These are phyloP conservation scores for Platysternon megacephalum DNA, from an alignment of 2,113 vertebrate genomes.

Conservation along the genomic window DNA sequence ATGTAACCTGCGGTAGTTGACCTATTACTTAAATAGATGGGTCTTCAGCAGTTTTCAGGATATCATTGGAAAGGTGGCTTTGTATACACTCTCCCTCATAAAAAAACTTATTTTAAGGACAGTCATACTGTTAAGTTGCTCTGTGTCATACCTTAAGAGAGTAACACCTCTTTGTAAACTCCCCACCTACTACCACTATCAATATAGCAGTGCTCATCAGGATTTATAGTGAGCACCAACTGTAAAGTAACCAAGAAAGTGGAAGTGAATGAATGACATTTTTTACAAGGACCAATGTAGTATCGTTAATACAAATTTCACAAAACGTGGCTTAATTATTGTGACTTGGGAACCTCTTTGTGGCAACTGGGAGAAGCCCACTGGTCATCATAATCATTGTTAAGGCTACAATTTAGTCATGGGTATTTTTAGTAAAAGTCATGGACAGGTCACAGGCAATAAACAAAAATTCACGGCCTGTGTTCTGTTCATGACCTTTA, in stretches of 20 bases:
- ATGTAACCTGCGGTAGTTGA: not conserved
- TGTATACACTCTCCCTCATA: not conserved
- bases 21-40: not conserved
- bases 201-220: not conserved
- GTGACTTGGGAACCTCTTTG: not conserved
- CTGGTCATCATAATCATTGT: no score
- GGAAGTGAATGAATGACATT: not conserved
- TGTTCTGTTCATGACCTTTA: no score
- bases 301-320: not conserved
- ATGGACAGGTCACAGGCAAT: no score
- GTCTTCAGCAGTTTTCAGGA: not conserved
- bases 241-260: not conserved
- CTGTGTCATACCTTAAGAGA: not conserved
- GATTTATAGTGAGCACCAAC: not conserved
- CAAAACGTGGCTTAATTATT: not conserved
- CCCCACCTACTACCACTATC: rapidly evolving
- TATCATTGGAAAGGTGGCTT: not conserved
- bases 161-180: not conserved
- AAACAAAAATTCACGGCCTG: no score
- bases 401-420: no score
- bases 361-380: no score
- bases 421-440: no score
- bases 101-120: not conserved
- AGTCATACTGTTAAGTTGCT: not conserved
- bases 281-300: not conserved